phyloP scores from a whole-genome alignment of 2,113 vertebrate genomes.

The Charina bottae region DNA sequence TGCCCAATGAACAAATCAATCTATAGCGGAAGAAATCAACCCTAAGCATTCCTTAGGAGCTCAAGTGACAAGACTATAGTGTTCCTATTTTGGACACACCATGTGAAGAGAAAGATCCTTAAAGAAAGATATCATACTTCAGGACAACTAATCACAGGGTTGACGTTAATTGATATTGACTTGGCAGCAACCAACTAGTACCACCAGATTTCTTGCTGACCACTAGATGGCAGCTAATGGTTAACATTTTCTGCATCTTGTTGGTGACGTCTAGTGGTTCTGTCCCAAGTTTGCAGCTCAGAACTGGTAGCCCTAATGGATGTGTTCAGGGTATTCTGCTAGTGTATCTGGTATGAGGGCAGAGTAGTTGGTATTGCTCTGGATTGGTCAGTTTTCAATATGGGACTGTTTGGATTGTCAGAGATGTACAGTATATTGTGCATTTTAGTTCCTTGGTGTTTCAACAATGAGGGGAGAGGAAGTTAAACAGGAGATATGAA shows the following conservation, averaged over 20 bases:
- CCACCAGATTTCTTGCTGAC: background rate
- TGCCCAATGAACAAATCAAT: background rate
- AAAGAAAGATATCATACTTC: background rate
- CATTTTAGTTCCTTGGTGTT: too few relatives aligned
- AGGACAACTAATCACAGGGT: background rate
- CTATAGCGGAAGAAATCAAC: background rate
- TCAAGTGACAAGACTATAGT: background rate
- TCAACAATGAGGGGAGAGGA: too few relatives aligned
- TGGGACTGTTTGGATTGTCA: too few relatives aligned
- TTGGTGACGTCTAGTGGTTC: background rate
- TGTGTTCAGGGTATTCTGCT: background rate
- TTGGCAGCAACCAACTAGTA: too few relatives aligned
- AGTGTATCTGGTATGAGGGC: background rate
- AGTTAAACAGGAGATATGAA: too few relatives aligned
- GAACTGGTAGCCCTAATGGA: background rate
- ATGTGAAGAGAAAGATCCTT: background rate
- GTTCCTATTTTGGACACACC: background rate
- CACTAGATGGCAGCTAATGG: background rate
- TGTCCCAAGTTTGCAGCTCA: background rate
- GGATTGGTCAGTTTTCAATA: too few relatives aligned
- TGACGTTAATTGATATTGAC: background rate
- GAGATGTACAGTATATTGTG: too few relatives aligned
- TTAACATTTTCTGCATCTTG: background rate
- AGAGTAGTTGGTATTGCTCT: background rate
- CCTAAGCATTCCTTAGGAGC: background rate